phyloP scores from a whole-genome alignment of 30 jellyfish, hydroid and myxozoan species.

The Clytia hemisphaerica region DNA sequence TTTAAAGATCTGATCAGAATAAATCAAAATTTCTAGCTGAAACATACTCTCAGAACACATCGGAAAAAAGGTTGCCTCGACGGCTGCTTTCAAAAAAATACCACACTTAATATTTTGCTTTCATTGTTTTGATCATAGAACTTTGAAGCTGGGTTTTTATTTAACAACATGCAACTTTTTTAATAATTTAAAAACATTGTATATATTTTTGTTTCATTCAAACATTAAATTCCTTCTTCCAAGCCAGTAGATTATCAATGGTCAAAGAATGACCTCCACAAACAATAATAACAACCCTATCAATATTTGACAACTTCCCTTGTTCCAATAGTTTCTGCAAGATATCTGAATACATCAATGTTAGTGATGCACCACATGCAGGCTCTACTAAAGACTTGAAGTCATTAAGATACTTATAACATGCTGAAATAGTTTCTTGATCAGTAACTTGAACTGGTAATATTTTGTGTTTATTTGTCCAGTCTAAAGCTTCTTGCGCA shows the following conservation, averaged over 20 bases:
- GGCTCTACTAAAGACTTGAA: constrained; percentile 76
- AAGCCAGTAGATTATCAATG: constrained; percentile 3
- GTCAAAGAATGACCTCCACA: constrained; percentile 68
- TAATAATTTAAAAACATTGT: not conserved
- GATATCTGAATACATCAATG: constrained; percentile 53
- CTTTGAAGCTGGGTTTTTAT: no score
- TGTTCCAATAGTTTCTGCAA: constrained; percentile 20
- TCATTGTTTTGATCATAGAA: no score
- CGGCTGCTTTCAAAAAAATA: no score
- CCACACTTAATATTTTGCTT: no score
- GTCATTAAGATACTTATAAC: constrained; percentile 63
- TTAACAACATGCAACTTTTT: no score
- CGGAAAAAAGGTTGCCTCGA: no score
- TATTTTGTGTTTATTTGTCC: constrained; percentile 54
- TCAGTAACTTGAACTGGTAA: constrained; percentile 55
- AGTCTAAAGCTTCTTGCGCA: constrained; percentile 56
- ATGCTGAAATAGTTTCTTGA: constrained; percentile 65
- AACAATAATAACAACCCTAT: constrained; percentile 63
- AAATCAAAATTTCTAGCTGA: no score
- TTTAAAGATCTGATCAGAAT: no score
- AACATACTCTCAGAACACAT: no score
- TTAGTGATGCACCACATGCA: constrained; percentile 93
- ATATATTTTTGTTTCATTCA: not conserved
- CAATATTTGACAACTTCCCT: constrained; percentile 14
- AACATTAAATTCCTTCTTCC: constrained; percentile 33